A percentile compares a stretch with the other conserved stretches of the same genome.
Conservation (phyloP, 2,888 invertebrate genomes). For the Reticulitermes lucifugus region DNA sequence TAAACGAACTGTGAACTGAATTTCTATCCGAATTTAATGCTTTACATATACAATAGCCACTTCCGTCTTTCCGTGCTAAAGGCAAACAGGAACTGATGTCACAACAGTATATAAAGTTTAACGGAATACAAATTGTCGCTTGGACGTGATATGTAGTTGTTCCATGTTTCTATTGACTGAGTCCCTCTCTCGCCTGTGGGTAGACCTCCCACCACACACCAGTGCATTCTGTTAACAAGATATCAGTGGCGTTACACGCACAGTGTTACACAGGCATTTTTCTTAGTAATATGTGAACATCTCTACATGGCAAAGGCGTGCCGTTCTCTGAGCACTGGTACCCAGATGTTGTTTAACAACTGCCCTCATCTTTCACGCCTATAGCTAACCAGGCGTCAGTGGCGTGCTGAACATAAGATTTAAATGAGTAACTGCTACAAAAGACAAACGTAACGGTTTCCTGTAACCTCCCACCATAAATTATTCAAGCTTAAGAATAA, state of each 20-base stretch:
- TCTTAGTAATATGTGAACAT: not conserved
- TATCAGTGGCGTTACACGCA: not conserved
- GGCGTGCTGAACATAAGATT: no score
- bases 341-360: not conserved
- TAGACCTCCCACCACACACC: constrained; percentile 9
- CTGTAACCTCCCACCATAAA: no score
- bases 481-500: no score
- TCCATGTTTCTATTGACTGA: constrained; percentile 9
- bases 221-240: not conserved
- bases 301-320: not conserved
- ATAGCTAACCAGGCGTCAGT: no score
- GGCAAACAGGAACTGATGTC: constrained; percentile 4
- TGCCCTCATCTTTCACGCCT: no score
- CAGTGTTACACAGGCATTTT: not conserved
- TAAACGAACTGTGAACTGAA: not conserved
- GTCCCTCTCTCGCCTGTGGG: not conserved
- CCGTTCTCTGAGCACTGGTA: not conserved
- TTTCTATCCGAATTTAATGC: not conserved
- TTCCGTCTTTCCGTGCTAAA: not conserved
- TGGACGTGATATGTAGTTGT: not conserved
- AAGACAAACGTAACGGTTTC: no score
- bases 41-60: not conserved
- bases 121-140: constrained; percentile 20
- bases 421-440: no score
- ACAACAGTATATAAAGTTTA: not conserved